These are phyloP conservation scores for Vanessa tameamea DNA, from an alignment of 1,140 invertebrate species.

Conservation along the genomic window DNA sequence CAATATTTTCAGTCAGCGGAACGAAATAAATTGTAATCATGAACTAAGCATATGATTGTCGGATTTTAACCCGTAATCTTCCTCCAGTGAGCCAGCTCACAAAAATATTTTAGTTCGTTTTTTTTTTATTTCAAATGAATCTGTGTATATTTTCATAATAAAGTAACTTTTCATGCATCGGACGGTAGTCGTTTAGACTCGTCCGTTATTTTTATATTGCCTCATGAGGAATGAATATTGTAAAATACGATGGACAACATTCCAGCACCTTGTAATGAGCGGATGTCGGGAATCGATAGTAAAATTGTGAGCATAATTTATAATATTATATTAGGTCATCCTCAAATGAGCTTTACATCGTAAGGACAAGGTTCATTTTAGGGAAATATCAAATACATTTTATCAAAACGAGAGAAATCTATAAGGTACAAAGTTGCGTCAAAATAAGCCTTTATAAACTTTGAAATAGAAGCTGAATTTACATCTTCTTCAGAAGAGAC, in stretches of 20 bases:
- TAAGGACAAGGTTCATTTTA: conserved; percentile 49
- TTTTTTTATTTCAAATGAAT: background rate
- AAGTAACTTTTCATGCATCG: conserved; percentile 1
- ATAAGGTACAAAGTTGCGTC: conserved; percentile 54
- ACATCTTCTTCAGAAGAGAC: conserved; percentile 59
- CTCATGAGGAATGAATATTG: conserved; percentile 55
- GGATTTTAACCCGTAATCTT: no score
- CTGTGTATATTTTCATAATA: background rate
- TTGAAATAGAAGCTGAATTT: conserved; percentile 65
- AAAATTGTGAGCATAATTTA: conserved; percentile 72
- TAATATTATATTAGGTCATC: conserved; percentile 46
- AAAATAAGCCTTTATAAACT: conserved; percentile 63
- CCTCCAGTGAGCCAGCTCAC: no score
- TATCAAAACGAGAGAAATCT: conserved; percentile 46
- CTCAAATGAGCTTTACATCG: conserved; percentile 45
- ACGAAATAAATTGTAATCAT: no score
- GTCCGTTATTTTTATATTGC: conserved; percentile 42
- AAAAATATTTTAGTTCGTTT: background rate
- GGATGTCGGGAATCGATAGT: conserved; percentile 73
- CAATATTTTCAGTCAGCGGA: no score
- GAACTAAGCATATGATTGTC: no score
- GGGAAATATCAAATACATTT: conserved; percentile 33
- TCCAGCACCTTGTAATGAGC: conserved; percentile 75
- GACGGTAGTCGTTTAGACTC: conserved; percentile 1
- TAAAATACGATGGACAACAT: conserved; percentile 70